These are phyloP conservation scores for Abscondita cerata DNA, from an alignment of 2,888 invertebrate genomes.

Conservation along the genomic window DNA sequence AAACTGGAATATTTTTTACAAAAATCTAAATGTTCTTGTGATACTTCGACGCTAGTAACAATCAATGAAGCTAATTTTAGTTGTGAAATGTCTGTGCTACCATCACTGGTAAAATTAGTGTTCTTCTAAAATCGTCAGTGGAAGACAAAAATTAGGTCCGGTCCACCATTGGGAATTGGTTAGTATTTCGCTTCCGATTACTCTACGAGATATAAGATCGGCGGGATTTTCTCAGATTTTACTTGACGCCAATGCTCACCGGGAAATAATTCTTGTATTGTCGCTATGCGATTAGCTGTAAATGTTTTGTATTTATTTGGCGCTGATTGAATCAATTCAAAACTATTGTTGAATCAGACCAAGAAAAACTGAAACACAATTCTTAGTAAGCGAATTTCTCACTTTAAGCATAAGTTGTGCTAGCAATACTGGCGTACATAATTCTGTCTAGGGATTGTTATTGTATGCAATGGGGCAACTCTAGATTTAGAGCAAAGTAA, in stretches of 20 bases:
- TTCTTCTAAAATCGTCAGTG: background rate
- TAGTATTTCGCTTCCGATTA: slow-evolving; percentile 29
- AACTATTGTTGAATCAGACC: slow-evolving; percentile 36
- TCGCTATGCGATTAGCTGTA: slow-evolving; percentile 27
- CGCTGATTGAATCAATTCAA: slow-evolving; percentile 25
- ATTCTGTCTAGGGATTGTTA: slow-evolving; percentile 25
- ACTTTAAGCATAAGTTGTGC: slow-evolving; percentile 16
- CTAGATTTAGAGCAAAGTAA: no score
- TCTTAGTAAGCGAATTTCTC: background rate
- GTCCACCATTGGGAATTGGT: slow-evolving; percentile 31
- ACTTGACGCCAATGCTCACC: slow-evolving; percentile 21
- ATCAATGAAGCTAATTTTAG: background rate
- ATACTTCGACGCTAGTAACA: background rate
- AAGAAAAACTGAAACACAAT: background rate
- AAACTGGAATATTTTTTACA: background rate
- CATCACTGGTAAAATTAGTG: no score
- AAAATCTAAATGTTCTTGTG: no score
- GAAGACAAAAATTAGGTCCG: slow-evolving; percentile 13
- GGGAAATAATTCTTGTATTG: slow-evolving; percentile 19
- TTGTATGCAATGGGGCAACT: slow-evolving; percentile 18
- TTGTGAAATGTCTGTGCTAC: no score
- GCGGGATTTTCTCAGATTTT: slow-evolving; percentile 26
- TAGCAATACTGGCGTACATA: slow-evolving; percentile 20
- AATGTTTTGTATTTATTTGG: slow-evolving; percentile 31
- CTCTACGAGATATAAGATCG: no score